Evolutionary conservation across 1,140 invertebrate genomes (phyloP).

Genomic region (Heliconius eleuchia): DNA sequence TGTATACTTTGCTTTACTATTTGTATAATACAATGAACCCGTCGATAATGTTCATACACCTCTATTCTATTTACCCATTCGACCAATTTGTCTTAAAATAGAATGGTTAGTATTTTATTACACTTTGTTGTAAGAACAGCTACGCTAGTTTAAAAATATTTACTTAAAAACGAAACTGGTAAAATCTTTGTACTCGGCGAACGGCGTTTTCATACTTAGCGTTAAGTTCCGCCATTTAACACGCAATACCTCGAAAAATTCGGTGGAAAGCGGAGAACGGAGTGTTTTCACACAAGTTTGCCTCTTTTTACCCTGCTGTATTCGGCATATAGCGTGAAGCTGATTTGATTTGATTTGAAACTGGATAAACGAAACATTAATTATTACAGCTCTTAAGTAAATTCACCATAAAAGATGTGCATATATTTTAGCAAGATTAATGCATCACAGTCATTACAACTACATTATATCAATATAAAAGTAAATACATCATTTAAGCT

Average conservation of each 20-base stretch:
- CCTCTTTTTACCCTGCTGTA: no score
- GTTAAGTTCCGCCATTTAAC: no score
- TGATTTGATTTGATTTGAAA: no score
- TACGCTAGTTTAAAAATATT: background rate
- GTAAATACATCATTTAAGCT: background rate
- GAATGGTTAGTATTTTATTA: conserved; percentile 1
- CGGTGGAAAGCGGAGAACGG: no score
- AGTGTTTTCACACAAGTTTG: no score
- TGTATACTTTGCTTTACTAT: background rate
- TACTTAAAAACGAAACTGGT: background rate
- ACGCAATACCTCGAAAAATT: no score
- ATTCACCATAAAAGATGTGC: background rate
- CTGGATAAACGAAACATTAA: background rate
- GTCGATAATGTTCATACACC: conserved; percentile 9
- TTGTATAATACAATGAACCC: background rate
- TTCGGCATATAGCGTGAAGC: no score
- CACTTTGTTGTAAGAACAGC: background rate
- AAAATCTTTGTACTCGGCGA: no score
- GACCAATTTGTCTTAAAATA: background rate
- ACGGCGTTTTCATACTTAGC: no score
- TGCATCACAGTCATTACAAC: conserved; percentile 4
- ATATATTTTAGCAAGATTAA: background rate
- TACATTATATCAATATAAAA: conserved; percentile 1
- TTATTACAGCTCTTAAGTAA: background rate
- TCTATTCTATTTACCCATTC: conserved; percentile 3